Conservation (phyloP, 2,113 vertebrate genomes). For the Malurus elegans region DNA sequence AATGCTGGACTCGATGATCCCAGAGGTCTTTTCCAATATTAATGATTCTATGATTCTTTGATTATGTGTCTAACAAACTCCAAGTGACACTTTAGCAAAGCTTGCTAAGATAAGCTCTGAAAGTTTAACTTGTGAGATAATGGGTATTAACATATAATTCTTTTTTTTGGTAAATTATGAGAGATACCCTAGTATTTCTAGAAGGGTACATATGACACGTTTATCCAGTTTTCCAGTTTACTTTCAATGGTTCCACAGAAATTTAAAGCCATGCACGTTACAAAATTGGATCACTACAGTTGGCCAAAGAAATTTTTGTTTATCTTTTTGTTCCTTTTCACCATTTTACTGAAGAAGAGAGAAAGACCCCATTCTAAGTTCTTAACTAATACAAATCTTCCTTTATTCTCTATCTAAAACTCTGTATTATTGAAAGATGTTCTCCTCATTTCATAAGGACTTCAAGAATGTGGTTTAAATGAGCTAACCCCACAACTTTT, state of each 20-base stretch:
- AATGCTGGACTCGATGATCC: rapidly evolving
- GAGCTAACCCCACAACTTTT: not conserved
- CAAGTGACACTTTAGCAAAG: not conserved
- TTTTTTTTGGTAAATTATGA: not conserved
- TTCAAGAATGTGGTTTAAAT: not conserved
- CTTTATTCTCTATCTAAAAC: not conserved
- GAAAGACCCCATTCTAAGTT: not conserved
- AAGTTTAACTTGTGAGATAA: not conserved
- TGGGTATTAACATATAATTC: not conserved
- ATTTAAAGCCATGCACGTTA: not conserved
- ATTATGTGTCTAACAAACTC: not conserved
- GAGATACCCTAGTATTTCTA: not conserved
- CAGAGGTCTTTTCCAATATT: not conserved
- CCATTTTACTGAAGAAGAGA: not conserved
- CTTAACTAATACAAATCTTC: not conserved
- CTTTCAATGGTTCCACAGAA: not conserved
- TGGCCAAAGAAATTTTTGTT: not conserved
- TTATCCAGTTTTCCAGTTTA: not conserved
- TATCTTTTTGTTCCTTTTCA: not conserved
- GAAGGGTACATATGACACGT: not conserved
- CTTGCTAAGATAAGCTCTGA: not conserved
- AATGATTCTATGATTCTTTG: not conserved
- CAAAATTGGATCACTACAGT: not conserved
- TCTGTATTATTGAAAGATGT: not conserved
- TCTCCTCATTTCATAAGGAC: rapidly evolving